phyloP scores from a whole-genome alignment of 2,797 vertebrate species.

The Florisuga fusca region DNA sequence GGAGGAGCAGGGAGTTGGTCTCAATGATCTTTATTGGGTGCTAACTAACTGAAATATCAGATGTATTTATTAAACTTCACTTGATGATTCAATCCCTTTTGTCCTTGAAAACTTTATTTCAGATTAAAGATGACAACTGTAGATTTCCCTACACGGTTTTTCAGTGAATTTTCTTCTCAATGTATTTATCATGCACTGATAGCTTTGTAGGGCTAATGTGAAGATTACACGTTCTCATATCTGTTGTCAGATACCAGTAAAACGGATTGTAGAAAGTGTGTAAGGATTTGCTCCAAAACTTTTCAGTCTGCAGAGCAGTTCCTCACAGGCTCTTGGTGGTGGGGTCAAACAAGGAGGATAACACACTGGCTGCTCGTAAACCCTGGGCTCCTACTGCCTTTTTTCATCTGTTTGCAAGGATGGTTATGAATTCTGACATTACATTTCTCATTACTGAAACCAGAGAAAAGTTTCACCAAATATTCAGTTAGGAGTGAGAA shows the following conservation, averaged over 20 bases:
- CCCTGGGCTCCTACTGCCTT: rapidly evolving
- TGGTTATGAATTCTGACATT: background rate
- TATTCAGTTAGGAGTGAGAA: background rate
- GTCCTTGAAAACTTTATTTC: background rate
- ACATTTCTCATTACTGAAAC: background rate
- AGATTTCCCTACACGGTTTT: background rate
- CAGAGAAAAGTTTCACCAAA: conserved; percentile 5
- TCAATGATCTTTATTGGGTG: background rate
- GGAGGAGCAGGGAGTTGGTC: background rate
- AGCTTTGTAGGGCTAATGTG: background rate
- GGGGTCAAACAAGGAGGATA: background rate
- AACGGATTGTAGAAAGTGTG: background rate
- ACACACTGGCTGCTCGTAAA: rapidly evolving
- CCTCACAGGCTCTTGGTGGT: background rate
- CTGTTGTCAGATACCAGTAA: background rate
- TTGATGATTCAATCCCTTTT: background rate
- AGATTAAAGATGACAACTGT: background rate
- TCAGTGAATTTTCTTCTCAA: background rate
- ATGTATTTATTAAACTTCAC: background rate
- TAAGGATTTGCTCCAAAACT: background rate
- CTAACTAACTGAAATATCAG: background rate
- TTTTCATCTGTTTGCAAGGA: background rate
- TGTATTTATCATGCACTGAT: background rate
- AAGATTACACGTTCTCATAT: background rate
- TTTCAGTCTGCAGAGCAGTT: background rate